Percentiles rank a stretch among this genome's conserved stretches.
Evolutionary conservation across 2,888 invertebrate genomes (phyloP).

Genomic region (Sialis lutaria): DNA sequence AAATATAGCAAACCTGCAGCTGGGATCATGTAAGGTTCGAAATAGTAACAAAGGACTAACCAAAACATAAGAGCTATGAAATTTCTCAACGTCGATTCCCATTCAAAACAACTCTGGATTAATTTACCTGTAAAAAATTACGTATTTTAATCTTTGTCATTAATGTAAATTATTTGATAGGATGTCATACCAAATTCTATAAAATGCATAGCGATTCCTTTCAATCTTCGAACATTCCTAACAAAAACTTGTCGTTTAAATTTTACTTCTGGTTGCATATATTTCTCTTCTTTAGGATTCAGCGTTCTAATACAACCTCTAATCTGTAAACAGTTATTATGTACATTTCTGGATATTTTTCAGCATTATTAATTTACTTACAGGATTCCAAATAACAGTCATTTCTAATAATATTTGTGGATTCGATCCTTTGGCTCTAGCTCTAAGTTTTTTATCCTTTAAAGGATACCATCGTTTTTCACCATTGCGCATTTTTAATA

Average conservation of each 20-base stretch:
- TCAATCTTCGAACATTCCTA: conserved; percentile 80
- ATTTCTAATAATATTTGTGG: conserved; percentile 86
- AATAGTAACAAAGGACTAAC: conserved; percentile 80
- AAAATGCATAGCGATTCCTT: conserved; percentile 74
- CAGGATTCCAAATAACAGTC: conserved; percentile 81
- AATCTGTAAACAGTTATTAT: conserved; percentile 27
- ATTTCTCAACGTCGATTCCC: conserved; percentile 83
- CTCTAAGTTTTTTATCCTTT: conserved; percentile 85
- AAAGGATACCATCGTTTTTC: conserved; percentile 91
- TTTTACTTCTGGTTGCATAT: conserved; percentile 85
- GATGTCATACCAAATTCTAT: conserved; percentile 41
- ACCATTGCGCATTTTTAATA: conserved; percentile 71
- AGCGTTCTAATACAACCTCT: conserved; percentile 84
- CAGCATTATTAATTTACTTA: conserved; percentile 25
- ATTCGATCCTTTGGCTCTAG: conserved; percentile 78
- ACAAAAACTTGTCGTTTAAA: conserved; percentile 92
- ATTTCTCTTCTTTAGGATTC: conserved; percentile 90
- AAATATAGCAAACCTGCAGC: conserved; percentile 65
- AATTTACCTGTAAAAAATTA: conserved; percentile 44
- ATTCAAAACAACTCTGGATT: conserved; percentile 90
- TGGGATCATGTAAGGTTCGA: conserved; percentile 92
- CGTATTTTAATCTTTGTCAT: too few species aligned
- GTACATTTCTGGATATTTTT: neutral
- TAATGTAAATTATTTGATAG: too few species aligned
- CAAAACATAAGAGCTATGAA: conserved; percentile 69